These are phyloP conservation scores for Dipodomys spectabilis DNA, from an alignment of 2,113 vertebrate genomes.

Conservation along the genomic window DNA sequence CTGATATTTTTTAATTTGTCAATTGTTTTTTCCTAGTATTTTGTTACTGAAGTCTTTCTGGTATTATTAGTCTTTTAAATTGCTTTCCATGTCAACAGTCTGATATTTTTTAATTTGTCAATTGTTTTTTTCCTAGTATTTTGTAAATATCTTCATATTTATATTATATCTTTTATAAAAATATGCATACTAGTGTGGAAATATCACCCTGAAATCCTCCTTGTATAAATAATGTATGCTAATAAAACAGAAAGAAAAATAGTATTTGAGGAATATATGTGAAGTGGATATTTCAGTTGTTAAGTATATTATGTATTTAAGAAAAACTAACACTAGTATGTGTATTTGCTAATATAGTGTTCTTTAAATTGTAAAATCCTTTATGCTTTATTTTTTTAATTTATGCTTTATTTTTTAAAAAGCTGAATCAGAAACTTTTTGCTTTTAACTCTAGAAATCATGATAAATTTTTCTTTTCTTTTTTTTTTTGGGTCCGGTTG, in stretches of 20 bases:
- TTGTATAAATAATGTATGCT: too few relatives aligned
- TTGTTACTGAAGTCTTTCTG: conserved; percentile 94
- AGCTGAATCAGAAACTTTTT: background rate
- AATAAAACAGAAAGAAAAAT: background rate
- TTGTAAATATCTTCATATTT: conserved; percentile 32
- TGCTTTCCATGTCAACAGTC: conserved; percentile 2
- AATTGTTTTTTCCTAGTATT: background rate
- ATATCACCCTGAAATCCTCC: too few relatives aligned
- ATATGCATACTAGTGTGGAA: too few relatives aligned
- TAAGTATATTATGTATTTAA: background rate
- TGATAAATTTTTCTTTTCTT: too few relatives aligned
- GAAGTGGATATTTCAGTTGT: conserved; percentile 13
- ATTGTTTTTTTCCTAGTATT: background rate
- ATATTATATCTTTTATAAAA: background rate
- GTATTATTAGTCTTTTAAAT: conserved; percentile 81
- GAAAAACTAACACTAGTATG: background rate
- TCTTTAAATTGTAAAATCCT: conserved; percentile 9
- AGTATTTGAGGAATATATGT: background rate
- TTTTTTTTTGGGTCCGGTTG: too few relatives aligned
- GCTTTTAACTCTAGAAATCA: conserved; percentile 31
- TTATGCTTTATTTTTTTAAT: background rate
- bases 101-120: background rate
- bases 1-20: background rate
- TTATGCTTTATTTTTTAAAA: background rate
- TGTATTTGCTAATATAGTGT: background rate